phyloP scores from a whole-genome alignment of 2,888 invertebrate genomes.

The Agonopterix subpropinquella region DNA sequence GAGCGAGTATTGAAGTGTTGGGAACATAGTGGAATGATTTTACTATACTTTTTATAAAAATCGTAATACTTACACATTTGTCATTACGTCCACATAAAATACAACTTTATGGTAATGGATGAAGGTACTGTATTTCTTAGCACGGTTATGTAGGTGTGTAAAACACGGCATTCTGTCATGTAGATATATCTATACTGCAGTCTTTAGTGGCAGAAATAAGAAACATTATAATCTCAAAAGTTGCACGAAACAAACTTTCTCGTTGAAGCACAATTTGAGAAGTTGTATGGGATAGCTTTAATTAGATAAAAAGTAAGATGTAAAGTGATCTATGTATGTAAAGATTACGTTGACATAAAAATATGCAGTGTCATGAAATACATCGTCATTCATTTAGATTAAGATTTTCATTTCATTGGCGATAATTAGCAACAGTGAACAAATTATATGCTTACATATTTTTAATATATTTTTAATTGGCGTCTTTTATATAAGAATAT shows the following conservation, averaged over 20 bases:
- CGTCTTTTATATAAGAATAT: too few relatives aligned
- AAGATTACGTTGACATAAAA: constrained; percentile 5
- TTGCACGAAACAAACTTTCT: constrained; percentile 1
- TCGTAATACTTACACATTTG: neutral
- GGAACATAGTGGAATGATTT: constrained; percentile 17
- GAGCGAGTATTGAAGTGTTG: constrained; percentile 28
- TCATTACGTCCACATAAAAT: too few relatives aligned
- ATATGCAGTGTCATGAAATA: too few relatives aligned
- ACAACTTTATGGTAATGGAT: too few relatives aligned
- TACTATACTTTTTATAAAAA: neutral
- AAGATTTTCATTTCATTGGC: constrained; percentile 5
- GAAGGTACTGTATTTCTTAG: too few relatives aligned
- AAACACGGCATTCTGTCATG: too few relatives aligned
- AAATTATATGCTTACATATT: too few relatives aligned
- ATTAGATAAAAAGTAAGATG: constrained; percentile 54
- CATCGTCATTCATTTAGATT: too few relatives aligned
- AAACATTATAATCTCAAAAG: neutral
- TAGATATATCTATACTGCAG: neutral
- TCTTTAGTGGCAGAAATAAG: neutral
- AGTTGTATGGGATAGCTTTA: constrained; percentile 75
- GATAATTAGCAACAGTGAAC: constrained; percentile 11
- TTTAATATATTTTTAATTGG: too few relatives aligned
- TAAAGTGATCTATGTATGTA: constrained; percentile 40
- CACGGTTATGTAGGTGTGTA: too few relatives aligned
- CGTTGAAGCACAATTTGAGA: constrained; percentile 55